A percentile compares a stretch with the other conserved stretches of the same genome.
phyloP scores from a whole-genome alignment of 2,888 invertebrate genomes.

The Anarsia innoxiella region DNA sequence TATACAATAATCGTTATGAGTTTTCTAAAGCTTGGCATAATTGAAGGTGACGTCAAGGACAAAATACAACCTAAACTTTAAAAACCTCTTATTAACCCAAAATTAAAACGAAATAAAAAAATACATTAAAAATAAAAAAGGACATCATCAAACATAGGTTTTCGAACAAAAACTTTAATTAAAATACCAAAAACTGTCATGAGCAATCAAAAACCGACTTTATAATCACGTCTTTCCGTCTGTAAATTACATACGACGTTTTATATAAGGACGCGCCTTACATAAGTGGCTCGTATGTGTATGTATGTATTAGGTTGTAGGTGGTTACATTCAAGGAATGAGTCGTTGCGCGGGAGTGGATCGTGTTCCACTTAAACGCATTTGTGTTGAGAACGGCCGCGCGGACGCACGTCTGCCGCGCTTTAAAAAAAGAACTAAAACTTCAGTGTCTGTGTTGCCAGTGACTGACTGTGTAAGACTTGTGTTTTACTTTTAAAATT shows the following conservation, averaged over 20 bases:
- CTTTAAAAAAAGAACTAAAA: conserved; percentile 13
- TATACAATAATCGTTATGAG: too few species aligned
- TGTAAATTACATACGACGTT: conserved; percentile 45
- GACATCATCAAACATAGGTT: conserved; percentile 8
- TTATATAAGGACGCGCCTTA: conserved; percentile 54
- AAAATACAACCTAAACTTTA: too few species aligned
- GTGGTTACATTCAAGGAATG: conserved; percentile 23
- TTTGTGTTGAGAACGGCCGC: conserved; percentile 48
- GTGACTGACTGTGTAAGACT: conserved; percentile 21
- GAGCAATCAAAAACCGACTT: conserved; percentile 34
- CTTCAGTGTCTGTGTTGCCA: conserved; percentile 20
- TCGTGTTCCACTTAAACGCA: conserved; percentile 69
- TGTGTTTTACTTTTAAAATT: conserved; percentile 18
- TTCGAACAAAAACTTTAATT: conserved; percentile 26
- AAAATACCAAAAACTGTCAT: conserved; percentile 23
- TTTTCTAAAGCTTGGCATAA: too few species aligned
- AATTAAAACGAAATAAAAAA: neutral
- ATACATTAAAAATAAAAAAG: conserved; percentile 4
- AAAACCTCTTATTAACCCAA: too few species aligned
- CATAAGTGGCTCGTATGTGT: conserved; percentile 36
- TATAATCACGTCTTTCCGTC: conserved; percentile 58
- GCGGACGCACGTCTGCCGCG: conserved; percentile 39
- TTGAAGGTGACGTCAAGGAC: too few species aligned
- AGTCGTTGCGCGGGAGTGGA: conserved; percentile 54
- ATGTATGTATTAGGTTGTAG: conserved; percentile 24